Conservation (phyloP, 2,797 vertebrate species). For the Dallia pectoralis region DNA sequence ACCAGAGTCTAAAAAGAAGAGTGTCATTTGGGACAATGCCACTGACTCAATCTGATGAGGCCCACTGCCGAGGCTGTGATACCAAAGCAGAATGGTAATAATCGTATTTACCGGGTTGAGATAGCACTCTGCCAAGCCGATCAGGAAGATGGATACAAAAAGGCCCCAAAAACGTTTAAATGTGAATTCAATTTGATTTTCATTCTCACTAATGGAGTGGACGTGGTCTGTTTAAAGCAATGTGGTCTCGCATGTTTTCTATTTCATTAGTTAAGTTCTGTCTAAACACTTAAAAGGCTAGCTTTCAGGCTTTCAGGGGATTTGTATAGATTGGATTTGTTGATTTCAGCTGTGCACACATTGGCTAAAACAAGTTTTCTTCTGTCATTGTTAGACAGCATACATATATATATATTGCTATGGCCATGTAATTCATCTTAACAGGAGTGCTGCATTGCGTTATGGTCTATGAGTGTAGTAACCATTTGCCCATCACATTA, state of each 20-base stretch:
- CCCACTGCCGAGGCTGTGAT: neutral
- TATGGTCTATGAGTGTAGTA: neutral
- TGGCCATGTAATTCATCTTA: neutral
- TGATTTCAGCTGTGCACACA: neutral
- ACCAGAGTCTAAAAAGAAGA: neutral
- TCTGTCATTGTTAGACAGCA: neutral
- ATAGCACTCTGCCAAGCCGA: slow-evolving; percentile 16
- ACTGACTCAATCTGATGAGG: neutral
- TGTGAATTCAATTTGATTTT: slow-evolving; percentile 24
- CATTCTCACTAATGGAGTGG: slow-evolving; percentile 16
- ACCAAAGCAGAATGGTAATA: slow-evolving; percentile 28
- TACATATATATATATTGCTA: neutral
- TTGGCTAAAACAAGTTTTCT: neutral
- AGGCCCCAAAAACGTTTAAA: neutral
- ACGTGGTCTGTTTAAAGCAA: slow-evolving; percentile 21
- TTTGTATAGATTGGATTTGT: neutral
- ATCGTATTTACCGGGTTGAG: slow-evolving; percentile 2
- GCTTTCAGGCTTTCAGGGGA: neutral
- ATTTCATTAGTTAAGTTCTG: slow-evolving; percentile 10
- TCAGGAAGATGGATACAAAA: slow-evolving; percentile 4
- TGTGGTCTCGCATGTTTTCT: slow-evolving; percentile 1
- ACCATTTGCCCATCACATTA: neutral
- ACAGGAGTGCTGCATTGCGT: neutral
- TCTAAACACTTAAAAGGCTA: slow-evolving; percentile 22
- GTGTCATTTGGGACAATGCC: neutral